Base-by-base conservation (phyloP, 2,113 vertebrate species). In the Gadus chalcogrammus region DNA sequence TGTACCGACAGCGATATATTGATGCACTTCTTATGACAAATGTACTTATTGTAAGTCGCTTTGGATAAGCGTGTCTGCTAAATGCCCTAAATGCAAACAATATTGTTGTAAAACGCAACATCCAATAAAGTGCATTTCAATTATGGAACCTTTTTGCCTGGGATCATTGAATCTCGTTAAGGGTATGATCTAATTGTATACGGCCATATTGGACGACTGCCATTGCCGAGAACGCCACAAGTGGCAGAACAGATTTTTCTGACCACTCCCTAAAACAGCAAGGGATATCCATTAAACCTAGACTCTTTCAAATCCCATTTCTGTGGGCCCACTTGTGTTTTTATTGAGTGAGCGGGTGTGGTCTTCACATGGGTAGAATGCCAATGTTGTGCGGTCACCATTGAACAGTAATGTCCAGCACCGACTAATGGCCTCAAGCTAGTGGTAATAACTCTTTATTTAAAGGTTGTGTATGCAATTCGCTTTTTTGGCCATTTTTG, bases 261-360 rank as follows among this genome's bases (percentile, higher is more conserved):
- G 60, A 65, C 82, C 84, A 63, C 87, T 82, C 87, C 87, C 81
- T 5, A 59, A 61, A 80, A 76, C 73, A 75, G 72, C n/a, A 67
- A 72, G 38, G 73, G 69, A 79, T 75, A 85, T 87, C 79, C 68
- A 84, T 87, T 82, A 68, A 81, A 83, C 62, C 77, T 0, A 64
- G 78, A 48, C 85, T 82, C 74, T 80, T 82, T 60, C 70, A 75
- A 84, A 88, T 85, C 84, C 79, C 82, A 87, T 85, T 80, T 83
- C 60, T 22, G 71, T 81, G 58, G 74, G 75, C 73, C 69, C 61
- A 52, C 61, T 76, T 66, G 69, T 85, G 79, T 76, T 65, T 53
- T 80, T 62, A 65, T 9, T 2, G 35, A 71, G 68, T 0, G 1
- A 62, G 15, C 78, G 87, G 85, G 87, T 63, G 85, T 76, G 85